These are phyloP conservation scores for Saguinus imperator DNA, from an alignment of 2,113 vertebrate genomes.

Conservation along the genomic window DNA sequence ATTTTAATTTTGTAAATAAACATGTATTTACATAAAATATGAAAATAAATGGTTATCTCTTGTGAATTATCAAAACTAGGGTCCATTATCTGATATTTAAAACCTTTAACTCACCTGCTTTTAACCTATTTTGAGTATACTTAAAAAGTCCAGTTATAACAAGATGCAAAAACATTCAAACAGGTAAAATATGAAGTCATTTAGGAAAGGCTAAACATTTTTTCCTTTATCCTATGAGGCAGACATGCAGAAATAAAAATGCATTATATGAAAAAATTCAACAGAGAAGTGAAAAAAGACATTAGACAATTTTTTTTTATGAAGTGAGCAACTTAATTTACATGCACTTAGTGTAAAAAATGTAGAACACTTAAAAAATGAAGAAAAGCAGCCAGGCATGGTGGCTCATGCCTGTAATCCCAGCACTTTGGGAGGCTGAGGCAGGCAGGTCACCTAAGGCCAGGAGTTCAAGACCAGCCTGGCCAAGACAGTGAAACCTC, in stretches of 20 bases:
- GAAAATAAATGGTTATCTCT: neutral
- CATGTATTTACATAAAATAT: neutral
- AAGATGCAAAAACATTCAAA: neutral
- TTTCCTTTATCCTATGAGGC: neutral
- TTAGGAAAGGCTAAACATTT: neutral
- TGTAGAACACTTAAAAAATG: neutral
- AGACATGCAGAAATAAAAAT: neutral
- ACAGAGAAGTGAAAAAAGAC: neutral
- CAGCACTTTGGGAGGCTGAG: no score
- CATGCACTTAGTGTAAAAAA: neutral
- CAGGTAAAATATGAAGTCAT: neutral
- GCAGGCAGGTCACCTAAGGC: no score
- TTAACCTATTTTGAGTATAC: neutral
- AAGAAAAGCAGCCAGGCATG: neutral
- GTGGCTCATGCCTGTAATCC: no score
- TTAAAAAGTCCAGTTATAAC: neutral
- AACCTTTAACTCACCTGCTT: neutral
- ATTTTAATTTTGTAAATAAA: slow-evolving; percentile 33
- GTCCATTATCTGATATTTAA: neutral
- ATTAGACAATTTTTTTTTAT: neutral
- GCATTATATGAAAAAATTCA: neutral
- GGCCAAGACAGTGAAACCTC: no score
- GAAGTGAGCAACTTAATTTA: neutral
- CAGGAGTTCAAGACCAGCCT: no score
- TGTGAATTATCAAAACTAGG: neutral